Percentiles rank a stretch among this genome's conserved stretches.
phyloP scores from a whole-genome alignment of 64 coral and sea anemone species.

The Montipora cactus region DNA sequence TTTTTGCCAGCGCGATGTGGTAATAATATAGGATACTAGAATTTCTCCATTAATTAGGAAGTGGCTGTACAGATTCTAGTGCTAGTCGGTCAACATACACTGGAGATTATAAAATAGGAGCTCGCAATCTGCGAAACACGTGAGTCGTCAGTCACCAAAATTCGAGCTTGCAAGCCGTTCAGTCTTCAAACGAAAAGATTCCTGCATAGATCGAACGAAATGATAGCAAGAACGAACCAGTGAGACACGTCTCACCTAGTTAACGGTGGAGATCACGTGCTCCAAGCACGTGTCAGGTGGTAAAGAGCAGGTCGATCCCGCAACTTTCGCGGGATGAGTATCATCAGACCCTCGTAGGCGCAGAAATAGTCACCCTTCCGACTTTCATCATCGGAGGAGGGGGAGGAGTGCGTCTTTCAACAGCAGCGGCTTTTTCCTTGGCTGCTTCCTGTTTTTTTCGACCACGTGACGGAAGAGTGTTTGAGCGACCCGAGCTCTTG shows the following conservation, averaged over 20 bases:
- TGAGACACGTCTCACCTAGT: too few species aligned
- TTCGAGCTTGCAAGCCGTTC: too few species aligned
- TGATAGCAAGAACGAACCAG: background rate
- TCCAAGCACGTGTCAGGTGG: background rate
- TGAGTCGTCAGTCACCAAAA: too few species aligned
- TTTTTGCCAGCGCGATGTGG: background rate
- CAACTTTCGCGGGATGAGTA: background rate
- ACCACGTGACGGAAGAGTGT: conserved; percentile 16
- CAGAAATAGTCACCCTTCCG: conserved; percentile 64
- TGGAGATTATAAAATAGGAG: background rate
- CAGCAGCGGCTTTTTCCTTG: background rate
- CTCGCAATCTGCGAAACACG: too few species aligned
- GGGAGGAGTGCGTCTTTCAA: background rate
- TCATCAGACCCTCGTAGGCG: conserved; percentile 59
- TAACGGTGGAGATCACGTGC: background rate
- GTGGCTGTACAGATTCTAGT: too few species aligned
- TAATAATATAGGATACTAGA: background rate
- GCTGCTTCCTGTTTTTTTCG: conserved; percentile 43
- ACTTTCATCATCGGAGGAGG: conserved; percentile 30
- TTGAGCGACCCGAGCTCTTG: background rate
- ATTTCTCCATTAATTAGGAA: too few species aligned
- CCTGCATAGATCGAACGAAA: background rate
- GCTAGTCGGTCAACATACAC: too few species aligned
- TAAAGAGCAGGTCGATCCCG: background rate
- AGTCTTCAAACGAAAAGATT: too few species aligned